Percentiles rank a stretch among this genome's conserved stretches.
phyloP scores from a whole-genome alignment of 1,140 invertebrate species.

The Drosophila truncata region DNA sequence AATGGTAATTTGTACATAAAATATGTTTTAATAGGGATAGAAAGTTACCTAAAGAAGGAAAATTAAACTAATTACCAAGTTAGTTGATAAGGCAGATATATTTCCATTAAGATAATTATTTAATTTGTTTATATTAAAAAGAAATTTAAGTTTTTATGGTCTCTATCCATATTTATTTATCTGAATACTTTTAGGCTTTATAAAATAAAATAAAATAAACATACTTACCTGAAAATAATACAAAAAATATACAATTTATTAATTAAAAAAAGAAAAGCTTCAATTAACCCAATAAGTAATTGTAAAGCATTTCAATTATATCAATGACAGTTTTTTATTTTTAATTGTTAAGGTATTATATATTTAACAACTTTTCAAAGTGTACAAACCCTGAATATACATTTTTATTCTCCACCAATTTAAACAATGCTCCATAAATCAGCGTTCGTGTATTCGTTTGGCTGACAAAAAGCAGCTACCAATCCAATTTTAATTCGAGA shows the following conservation, averaged over 20 bases:
- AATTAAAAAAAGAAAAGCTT: background rate
- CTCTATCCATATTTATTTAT: too few species aligned
- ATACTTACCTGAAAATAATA: too few species aligned
- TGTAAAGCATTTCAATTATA: background rate
- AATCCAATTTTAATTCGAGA: conserved; percentile 32
- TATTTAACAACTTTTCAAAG: background rate
- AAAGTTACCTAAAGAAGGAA: background rate
- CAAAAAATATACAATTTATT: too few species aligned
- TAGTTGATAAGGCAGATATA: too few species aligned
- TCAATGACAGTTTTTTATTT: background rate
- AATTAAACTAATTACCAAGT: background rate
- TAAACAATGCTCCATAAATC: conserved; percentile 40
- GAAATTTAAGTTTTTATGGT: too few species aligned
- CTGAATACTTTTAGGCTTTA: background rate
- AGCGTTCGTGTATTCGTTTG: background rate
- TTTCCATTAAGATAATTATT: too few species aligned
- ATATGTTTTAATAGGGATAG: too few species aligned
- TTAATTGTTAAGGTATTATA: background rate
- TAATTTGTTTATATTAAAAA: too few species aligned
- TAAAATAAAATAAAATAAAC: too few species aligned
- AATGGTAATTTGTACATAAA: too few species aligned
- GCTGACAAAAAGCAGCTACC: conserved; percentile 1
- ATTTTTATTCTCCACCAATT: conserved; percentile 14
- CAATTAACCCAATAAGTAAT: background rate
- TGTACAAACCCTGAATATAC: background rate